Conservation (phyloP, 2,113 vertebrate genomes). For the Rhinopithecus roxellana region DNA sequence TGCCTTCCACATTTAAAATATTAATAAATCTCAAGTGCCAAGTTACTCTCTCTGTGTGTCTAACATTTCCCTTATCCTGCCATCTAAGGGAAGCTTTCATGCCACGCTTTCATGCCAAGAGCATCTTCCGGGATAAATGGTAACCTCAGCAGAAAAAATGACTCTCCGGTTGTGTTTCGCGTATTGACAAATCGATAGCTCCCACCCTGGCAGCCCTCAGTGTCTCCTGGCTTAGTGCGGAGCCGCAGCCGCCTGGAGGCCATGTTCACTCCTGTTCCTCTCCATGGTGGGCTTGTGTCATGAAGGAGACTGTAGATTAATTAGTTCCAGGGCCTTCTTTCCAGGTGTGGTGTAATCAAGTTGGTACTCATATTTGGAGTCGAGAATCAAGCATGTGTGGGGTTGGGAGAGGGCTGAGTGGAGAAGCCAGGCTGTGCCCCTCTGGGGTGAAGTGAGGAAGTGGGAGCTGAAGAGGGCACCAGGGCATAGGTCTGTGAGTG, state of each 20-base stretch:
- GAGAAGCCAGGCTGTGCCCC: neutral
- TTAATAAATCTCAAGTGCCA: constrained; percentile 61
- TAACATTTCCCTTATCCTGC: constrained; percentile 64
- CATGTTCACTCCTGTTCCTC: neutral
- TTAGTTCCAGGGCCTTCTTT: neutral
- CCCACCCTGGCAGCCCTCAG: neutral
- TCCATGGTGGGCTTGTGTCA: neutral
- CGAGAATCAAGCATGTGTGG: accelerated
- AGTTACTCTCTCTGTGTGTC: constrained; percentile 45
- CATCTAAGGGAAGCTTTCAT: constrained; percentile 54
- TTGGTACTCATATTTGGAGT: neutral
- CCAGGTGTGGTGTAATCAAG: neutral
- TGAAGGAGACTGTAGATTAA: neutral
- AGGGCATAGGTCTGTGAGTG: neutral
- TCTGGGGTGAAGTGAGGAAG: neutral
- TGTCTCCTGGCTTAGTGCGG: neutral
- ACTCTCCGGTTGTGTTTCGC: constrained; percentile 40
- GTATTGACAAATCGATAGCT: constrained; percentile 52
- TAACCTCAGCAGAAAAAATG: constrained; percentile 67
- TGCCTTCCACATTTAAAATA: constrained; percentile 65
- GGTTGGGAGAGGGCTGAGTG: neutral
- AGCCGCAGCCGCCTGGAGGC: neutral
- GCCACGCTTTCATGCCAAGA: constrained; percentile 46
- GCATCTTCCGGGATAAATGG: constrained; percentile 68
- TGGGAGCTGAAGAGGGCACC: accelerated